phyloP scores from a whole-genome alignment of 2,888 invertebrate genomes.

The Drosophila gaucha region DNA sequence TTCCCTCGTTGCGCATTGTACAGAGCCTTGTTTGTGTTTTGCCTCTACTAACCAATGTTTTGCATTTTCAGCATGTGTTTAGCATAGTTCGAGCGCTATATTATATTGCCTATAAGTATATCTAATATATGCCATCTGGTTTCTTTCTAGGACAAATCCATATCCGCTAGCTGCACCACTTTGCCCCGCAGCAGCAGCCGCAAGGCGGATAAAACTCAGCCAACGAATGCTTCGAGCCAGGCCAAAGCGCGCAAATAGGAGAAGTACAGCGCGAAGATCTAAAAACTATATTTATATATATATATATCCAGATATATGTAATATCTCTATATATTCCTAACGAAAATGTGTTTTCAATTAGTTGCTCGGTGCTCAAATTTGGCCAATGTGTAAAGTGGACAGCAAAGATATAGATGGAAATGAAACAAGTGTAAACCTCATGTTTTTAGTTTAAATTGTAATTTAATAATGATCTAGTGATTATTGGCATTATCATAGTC shows the following conservation, averaged over 20 bases:
- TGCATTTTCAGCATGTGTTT: conserved; percentile 61
- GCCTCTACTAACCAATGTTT: conserved; percentile 61
- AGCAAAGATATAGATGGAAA: conserved; percentile 9
- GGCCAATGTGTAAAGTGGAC: conserved; percentile 41
- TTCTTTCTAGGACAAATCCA: conserved; percentile 83
- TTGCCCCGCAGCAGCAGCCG: conserved; percentile 83
- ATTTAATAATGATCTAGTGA: conserved; percentile 42
- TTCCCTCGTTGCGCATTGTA: conserved; percentile 45
- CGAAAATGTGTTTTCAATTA: conserved; percentile 32
- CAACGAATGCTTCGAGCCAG: conserved; percentile 41
- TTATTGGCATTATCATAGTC: conserved; percentile 20
- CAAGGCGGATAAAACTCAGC: conserved; percentile 81
- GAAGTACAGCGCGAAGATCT: conserved; percentile 53
- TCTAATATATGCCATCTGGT: background rate
- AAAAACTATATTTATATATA: conserved; percentile 2
- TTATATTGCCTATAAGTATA: background rate
- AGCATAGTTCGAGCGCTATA: background rate
- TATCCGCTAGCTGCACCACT: conserved; percentile 84
- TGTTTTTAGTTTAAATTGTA: conserved; percentile 74
- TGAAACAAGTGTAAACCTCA: conserved; percentile 52
- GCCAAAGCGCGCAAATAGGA: conserved; percentile 76
- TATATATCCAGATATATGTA: conserved; percentile 3
- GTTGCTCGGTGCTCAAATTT: conserved; percentile 55
- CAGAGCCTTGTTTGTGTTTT: conserved; percentile 52
- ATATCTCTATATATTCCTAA: conserved; percentile 33